Percentiles rank a stretch among this genome's conserved stretches.
Conservation (phyloP, 2,888 invertebrate species). For the Acleris laterana region DNA sequence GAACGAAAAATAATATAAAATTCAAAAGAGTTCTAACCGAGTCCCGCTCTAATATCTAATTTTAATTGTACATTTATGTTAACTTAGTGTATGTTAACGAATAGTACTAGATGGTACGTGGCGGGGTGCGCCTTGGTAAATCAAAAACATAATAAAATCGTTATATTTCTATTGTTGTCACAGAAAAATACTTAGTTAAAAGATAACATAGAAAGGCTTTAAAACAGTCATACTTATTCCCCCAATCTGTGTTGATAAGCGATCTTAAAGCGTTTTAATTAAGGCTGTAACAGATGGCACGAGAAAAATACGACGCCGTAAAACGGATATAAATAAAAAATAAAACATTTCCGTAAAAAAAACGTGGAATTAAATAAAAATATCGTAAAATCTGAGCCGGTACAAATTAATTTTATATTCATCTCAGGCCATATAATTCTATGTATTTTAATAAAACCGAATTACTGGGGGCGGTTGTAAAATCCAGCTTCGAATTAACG, state of each 20-base stretch:
- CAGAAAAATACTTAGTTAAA: constrained; percentile 22
- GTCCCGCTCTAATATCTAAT: too few relatives aligned
- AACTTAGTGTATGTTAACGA: too few relatives aligned
- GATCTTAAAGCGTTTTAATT: constrained; percentile 65
- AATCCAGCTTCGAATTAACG: constrained; percentile 75
- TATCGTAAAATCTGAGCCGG: constrained; percentile 62
- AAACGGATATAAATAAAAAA: constrained; percentile 37
- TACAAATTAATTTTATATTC: constrained; percentile 69
- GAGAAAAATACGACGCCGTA: constrained; percentile 44
- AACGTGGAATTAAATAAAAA: constrained; percentile 54
- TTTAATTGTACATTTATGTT: too few relatives aligned
- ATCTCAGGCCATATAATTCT: constrained; percentile 62
- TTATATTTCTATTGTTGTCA: constrained; percentile 6
- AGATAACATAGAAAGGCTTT: constrained; percentile 30
- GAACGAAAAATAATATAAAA: too few relatives aligned
- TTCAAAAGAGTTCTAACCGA: too few relatives aligned
- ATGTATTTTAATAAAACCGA: constrained; percentile 78
- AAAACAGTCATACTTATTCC: constrained; percentile 30
- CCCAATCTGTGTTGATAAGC: constrained; percentile 27
- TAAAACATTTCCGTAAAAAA: constrained; percentile 26
- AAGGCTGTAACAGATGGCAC: constrained; percentile 50
- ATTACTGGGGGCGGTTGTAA: constrained; percentile 73
- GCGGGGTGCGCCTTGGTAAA: too few relatives aligned
- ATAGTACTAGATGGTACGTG: too few relatives aligned
- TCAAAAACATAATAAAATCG: neutral